Conservation (phyloP, 2,113 vertebrate genomes). For the Microcebus ravelobensis region DNA sequence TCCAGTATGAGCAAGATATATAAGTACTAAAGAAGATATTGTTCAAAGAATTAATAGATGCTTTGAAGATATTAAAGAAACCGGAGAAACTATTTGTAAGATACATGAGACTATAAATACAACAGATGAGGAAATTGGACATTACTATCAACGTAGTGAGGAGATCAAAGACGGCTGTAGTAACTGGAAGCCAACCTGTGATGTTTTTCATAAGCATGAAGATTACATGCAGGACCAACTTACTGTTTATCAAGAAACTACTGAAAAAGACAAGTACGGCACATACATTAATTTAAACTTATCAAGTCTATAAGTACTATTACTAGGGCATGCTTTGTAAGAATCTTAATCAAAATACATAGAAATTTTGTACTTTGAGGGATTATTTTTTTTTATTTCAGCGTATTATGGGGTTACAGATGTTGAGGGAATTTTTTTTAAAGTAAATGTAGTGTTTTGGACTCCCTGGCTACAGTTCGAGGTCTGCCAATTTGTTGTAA, state of each 20-base stretch:
- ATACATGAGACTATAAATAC: no score
- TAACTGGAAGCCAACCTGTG: conserved; percentile 86
- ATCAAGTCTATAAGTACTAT: conserved; percentile 31
- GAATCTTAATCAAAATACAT: conserved; percentile 49
- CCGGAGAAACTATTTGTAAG: no score
- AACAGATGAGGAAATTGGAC: no score
- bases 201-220: conserved; percentile 86
- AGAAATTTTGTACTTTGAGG: not conserved
- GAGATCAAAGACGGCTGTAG: no score
- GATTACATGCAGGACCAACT: conserved; percentile 82
- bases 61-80: no score
- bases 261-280: conserved; percentile 88
- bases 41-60: no score
- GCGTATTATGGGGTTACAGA: no score
- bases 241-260: conserved; percentile 75
- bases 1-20: no score
- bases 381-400: not conserved
- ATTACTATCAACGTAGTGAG: no score
- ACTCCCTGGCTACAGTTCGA: not conserved
- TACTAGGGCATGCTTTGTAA: conserved; percentile 5
- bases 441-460: not conserved
- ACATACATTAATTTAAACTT: conserved; percentile 29
- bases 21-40: no score
- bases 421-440: not conserved
- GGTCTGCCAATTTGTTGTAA: not conserved